Evolutionary conservation across 2,797 vertebrate genomes (phyloP).

Genomic region (Micropoecilia bifurca): DNA sequence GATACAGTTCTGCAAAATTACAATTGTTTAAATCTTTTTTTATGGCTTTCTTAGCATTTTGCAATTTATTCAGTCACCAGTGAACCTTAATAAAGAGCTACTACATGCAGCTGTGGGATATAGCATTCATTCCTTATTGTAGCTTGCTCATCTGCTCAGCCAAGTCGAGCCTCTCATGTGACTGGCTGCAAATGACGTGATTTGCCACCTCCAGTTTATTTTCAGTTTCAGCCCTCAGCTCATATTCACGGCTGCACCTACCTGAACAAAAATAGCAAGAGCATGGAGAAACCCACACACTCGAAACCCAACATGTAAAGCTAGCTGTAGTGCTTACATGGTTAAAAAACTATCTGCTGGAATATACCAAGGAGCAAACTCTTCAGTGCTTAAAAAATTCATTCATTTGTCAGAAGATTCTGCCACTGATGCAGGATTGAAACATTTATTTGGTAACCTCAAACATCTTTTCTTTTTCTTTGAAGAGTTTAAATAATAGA

Average conservation of each 20-base stretch:
- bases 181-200: constrained; percentile 3
- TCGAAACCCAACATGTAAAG: background rate
- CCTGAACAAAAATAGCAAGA: constrained; percentile 18
- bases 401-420: background rate
- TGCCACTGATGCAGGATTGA: background rate
- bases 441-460: background rate
- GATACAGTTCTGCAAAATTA: background rate
- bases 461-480: background rate
- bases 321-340: background rate
- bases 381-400: background rate
- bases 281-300: constrained; percentile 1
- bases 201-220: constrained; percentile 10
- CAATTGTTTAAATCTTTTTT: background rate
- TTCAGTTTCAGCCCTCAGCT: constrained; percentile 1
- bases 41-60: background rate
- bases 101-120: background rate
- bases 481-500: background rate
- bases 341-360: background rate
- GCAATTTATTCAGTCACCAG: background rate
- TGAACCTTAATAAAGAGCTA: background rate
- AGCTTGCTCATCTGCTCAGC: background rate
- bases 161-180: background rate
- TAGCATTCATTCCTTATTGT: background rate
- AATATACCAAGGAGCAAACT: background rate
- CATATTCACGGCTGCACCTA: constrained; percentile 9